Percentiles rank a stretch among this genome's conserved stretches.
Evolutionary conservation across 2,888 invertebrate genomes (phyloP).

Genomic region (Neuroscelio doddi): DNA sequence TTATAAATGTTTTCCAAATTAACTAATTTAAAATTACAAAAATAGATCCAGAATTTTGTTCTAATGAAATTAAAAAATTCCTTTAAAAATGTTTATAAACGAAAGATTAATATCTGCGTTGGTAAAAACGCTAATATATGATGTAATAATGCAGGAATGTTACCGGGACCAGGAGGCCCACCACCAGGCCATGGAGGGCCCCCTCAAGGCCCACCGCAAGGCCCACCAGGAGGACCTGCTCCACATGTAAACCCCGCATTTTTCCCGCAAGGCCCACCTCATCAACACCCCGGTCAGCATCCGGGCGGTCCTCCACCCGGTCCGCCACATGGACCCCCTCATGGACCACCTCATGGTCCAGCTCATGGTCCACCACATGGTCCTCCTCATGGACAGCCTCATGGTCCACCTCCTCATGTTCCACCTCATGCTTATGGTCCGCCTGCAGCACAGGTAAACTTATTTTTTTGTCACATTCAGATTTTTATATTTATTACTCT

Average conservation of each 20-base stretch:
- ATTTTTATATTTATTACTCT: neutral
- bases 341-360: conserved; percentile 78
- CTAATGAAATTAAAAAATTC: no score
- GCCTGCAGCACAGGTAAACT: conserved; percentile 68
- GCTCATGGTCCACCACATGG: conserved; percentile 81
- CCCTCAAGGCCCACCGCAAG: conserved; percentile 75
- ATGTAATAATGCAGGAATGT: conserved; percentile 51
- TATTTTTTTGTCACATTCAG: neutral
- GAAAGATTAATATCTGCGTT: no score
- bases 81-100: no score
- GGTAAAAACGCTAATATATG: conserved; percentile 6
- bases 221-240: conserved; percentile 81
- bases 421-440: conserved; percentile 76
- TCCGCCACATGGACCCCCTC: conserved; percentile 78
- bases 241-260: conserved; percentile 98
- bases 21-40: no score
- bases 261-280: conserved; percentile 84
- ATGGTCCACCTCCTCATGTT: conserved; percentile 76
- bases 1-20: no score
- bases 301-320: conserved; percentile 74
- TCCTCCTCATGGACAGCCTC: conserved; percentile 79
- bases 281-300: conserved; percentile 76
- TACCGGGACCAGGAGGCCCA: conserved; percentile 71
- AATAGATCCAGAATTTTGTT: no score
- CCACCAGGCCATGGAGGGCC: conserved; percentile 75